phyloP scores from a whole-genome alignment of 2,113 vertebrate species.

The Jacana jacana region DNA sequence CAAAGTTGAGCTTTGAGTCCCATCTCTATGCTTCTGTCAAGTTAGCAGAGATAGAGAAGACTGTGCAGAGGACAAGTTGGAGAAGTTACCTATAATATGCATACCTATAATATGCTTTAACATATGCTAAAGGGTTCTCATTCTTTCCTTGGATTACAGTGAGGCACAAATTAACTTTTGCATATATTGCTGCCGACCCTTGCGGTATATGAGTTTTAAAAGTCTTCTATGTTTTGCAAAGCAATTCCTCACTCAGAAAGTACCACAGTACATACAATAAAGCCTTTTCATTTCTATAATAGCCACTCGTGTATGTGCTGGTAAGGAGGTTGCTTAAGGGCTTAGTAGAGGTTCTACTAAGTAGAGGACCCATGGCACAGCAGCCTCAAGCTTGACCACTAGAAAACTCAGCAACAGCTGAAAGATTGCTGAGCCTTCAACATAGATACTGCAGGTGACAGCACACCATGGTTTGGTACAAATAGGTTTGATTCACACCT shows the following conservation, averaged over 20 bases:
- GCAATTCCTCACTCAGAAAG: not conserved
- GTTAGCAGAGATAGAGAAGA: not conserved
- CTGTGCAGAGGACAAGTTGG: not conserved
- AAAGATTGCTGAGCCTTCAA: not conserved
- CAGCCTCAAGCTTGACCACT: not conserved
- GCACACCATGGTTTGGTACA: not conserved
- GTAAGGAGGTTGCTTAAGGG: not conserved
- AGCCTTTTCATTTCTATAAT: not conserved
- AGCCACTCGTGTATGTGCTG: rapidly evolving
- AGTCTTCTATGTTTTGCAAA: not conserved
- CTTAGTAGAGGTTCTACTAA: not conserved
- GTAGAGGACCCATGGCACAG: not conserved
- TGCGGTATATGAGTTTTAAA: not conserved
- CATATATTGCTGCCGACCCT: not conserved
- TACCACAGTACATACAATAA: not conserved
- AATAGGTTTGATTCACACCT: not conserved
- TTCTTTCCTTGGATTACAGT: not conserved
- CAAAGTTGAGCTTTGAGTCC: not conserved
- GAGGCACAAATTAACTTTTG: not conserved
- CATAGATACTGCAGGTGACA: not conserved
- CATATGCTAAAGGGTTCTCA: not conserved
- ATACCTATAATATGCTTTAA: not conserved
- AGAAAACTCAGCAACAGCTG: not conserved
- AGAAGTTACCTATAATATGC: not conserved
- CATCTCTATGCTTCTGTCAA: not conserved